A percentile compares a stretch with the other conserved stretches of the same genome.
Evolutionary conservation across 1,140 invertebrate genomes (phyloP).

Genomic region (Whitmania pigra): DNA sequence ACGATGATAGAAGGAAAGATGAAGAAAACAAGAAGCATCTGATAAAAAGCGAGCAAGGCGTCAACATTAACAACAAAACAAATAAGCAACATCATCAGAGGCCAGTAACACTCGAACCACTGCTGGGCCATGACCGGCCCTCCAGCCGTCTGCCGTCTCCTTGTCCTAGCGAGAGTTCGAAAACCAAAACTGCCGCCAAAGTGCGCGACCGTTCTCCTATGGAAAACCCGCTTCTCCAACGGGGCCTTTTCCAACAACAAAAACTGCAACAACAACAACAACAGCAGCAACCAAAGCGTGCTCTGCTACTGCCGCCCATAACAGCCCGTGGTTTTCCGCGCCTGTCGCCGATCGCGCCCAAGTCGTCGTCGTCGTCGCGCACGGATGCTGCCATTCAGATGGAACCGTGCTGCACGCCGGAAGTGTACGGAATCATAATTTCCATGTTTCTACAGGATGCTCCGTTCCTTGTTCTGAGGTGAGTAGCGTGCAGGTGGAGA

Average conservation of each 20-base stretch:
- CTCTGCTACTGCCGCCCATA: slow-evolving; percentile 6
- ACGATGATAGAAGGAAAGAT: neutral
- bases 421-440: slow-evolving; percentile 27
- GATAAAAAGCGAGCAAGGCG: neutral
- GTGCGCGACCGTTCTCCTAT: too few relatives aligned
- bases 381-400: neutral
- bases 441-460: slow-evolving; percentile 27
- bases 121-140: neutral
- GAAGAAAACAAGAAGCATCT: neutral
- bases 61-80: neutral
- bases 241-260: neutral
- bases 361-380: neutral
- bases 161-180: too few relatives aligned
- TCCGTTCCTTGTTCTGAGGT: slow-evolving; percentile 25
- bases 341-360: neutral
- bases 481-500: neutral
- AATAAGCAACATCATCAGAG: neutral
- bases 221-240: neutral
- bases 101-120: neutral
- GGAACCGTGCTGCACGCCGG: slow-evolving; percentile 25
- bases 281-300: neutral
- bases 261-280: too few relatives aligned
- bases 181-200: too few relatives aligned
- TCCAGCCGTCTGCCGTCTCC: too few relatives aligned
- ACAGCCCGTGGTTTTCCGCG: neutral